Base-by-base conservation (phyloP, 2,888 invertebrate genomes). In the Fragum sueziense region DNA sequence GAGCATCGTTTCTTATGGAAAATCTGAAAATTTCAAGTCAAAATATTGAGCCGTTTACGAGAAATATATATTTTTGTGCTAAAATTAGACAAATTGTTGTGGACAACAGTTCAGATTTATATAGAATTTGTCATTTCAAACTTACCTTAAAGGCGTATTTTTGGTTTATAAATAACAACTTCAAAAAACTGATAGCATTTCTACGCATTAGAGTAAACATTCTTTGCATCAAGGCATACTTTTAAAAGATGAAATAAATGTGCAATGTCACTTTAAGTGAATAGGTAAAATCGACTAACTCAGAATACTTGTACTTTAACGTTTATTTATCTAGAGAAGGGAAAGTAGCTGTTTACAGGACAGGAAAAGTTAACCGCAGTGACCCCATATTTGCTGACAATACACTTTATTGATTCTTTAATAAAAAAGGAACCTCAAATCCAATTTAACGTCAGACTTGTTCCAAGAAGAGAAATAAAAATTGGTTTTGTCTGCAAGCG, bases 401-500 rank as follows among this genome's bases (percentile, higher is more conserved):
- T 57, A 57, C n/a, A 57, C 14, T 14, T 14, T 20, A 47, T 47
- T n/a, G 47, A 57, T 57, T 57, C 11, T 57, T 25, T 27, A 22
- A 57, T 57, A 57, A 22, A 57, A 57, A 57, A 2, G 6, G 27
- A 57, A 57, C 17, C 57, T 27, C 22, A 27, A 57, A 57, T 57
- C 57, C 57, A 57, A 57, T 57, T 57, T 57, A 7, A 57, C 57
- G n/a, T 14, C 11, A 57, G 57, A 27, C 57, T 57, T 11, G 25
- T 57, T 57, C 57, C 22, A 22, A 27, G 57, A 57, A 20, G 27
- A 2, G 57, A 47, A 27, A 57, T 27, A 57, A 22, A 57, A 57
- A 57, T 57, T 57, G 27, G 57, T 57, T 57, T 57, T 57, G 57
- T 57, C 57, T 57, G 57, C 27, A 27, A 57, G 27, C 57, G 27